Evolutionary conservation across 2,888 invertebrate species (phyloP).

Genomic region (Anticlea derivata): DNA sequence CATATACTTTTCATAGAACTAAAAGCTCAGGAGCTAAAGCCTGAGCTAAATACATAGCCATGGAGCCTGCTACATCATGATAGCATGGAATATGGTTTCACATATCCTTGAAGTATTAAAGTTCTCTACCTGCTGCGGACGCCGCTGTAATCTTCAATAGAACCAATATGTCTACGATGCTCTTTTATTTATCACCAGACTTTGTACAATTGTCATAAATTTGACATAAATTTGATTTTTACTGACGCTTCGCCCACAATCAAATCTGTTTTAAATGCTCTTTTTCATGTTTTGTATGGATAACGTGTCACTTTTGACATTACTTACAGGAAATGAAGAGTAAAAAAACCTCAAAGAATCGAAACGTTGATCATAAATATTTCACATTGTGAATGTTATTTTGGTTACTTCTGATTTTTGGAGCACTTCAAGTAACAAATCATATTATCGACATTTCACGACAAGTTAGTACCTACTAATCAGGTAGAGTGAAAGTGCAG

Average conservation of each 20-base stretch:
- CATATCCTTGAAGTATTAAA: neutral
- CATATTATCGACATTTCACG: no score
- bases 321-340: constrained; percentile 62
- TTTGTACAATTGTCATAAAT: no score
- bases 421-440: no score
- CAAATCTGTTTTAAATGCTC: constrained; percentile 75
- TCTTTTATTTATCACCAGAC: constrained; percentile 44
- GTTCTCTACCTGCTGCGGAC: constrained; percentile 2
- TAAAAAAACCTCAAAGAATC: constrained; percentile 54
- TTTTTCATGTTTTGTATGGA: constrained; percentile 65
- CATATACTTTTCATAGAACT: no score
- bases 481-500: no score
- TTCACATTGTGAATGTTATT: constrained; percentile 15
- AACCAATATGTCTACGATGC: constrained; percentile 7
- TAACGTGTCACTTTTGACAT: constrained; percentile 63
- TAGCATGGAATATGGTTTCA: no score
- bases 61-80: neutral
- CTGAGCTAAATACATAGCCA: no score
- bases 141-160: neutral
- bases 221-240: constrained; percentile 59
- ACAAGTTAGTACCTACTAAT: no score
- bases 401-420: constrained; percentile 1
- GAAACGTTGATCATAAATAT: constrained; percentile 24
- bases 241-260: constrained; percentile 72
- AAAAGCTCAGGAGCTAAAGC: no score